Conservation (phyloP, 2,113 vertebrate genomes). For the Xyliphius kryptos region DNA sequence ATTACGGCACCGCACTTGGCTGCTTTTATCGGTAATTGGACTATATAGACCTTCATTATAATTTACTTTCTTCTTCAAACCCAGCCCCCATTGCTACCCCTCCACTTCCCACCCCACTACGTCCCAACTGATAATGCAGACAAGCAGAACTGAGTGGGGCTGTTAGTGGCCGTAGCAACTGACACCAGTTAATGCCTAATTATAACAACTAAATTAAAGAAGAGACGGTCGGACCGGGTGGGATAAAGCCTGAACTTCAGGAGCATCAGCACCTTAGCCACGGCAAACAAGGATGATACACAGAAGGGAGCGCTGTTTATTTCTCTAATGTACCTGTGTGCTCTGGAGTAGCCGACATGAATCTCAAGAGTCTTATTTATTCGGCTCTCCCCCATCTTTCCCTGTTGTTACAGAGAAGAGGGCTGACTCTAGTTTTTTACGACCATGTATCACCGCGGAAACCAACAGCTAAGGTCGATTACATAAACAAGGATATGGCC, state of each 20-base stretch:
- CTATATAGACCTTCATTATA: constrained; percentile 99
- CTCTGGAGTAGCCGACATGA: neutral
- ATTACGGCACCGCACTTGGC: constrained; percentile 95
- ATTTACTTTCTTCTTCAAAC: constrained; percentile 84
- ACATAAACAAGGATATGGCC: constrained; percentile 28
- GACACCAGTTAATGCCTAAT: constrained; percentile 99
- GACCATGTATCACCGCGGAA: constrained; percentile 9
- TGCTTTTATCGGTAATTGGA: constrained; percentile 99
- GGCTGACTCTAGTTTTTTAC: neutral
- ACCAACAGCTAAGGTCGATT: constrained; percentile 31
- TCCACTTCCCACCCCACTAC: constrained; percentile 52
- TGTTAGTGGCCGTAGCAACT: constrained; percentile 94
- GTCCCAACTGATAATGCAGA: constrained; percentile 99
- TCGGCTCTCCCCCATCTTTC: neutral
- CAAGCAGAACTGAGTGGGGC: constrained; percentile 98
- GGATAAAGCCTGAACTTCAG: constrained; percentile 85
- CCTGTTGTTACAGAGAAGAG: neutral
- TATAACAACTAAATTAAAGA: constrained; percentile 99
- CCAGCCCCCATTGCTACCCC: constrained; percentile 15
- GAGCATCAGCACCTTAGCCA: constrained; percentile 76
- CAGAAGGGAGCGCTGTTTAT: constrained; percentile 9
- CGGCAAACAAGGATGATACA: neutral
- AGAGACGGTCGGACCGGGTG: constrained; percentile 76
- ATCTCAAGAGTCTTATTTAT: neutral
- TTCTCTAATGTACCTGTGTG: constrained; percentile 14